Evolutionary conservation across 2,113 vertebrate species (phyloP).

Genomic region (Anoplopoma fimbria): DNA sequence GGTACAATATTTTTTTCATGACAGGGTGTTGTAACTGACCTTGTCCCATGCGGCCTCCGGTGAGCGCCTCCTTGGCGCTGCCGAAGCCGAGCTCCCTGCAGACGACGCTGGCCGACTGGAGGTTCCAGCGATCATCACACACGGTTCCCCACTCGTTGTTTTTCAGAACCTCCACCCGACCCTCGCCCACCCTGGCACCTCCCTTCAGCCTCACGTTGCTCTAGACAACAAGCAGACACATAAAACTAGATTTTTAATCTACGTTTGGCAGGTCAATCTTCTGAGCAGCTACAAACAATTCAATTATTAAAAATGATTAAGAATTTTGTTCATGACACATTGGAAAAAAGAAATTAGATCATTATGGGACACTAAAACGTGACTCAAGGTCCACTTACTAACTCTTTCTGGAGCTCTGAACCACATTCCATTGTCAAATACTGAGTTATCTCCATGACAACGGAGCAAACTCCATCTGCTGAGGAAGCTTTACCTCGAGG

Average conservation of each 20-base stretch:
- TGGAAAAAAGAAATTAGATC: too few relatives aligned
- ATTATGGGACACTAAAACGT: too few relatives aligned
- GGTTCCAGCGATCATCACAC: conserved; percentile 95
- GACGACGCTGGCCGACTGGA: conserved; percentile 92
- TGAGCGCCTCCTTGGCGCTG: conserved; percentile 93
- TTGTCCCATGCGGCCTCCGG: conserved; percentile 94
- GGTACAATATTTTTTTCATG: too few relatives aligned
- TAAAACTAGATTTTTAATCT: background rate
- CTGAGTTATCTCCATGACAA: too few relatives aligned
- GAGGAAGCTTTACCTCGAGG: too few relatives aligned
- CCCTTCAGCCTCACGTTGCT: conserved; percentile 90
- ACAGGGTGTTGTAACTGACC: conserved; percentile 77
- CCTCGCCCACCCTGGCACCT: conserved; percentile 88
- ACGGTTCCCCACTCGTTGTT: conserved; percentile 93
- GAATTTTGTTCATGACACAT: too few relatives aligned
- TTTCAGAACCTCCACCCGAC: conserved; percentile 93
- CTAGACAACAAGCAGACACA: conserved; percentile 67
- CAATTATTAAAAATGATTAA: too few relatives aligned
- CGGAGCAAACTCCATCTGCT: too few relatives aligned
- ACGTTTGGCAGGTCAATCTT: background rate
- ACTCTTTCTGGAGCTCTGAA: too few relatives aligned
- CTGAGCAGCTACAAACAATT: too few relatives aligned
- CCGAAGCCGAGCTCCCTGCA: conserved; percentile 97
- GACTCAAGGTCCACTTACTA: too few relatives aligned
- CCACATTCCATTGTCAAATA: too few relatives aligned